Conservation (phyloP, 2,797 vertebrate species). For the Phrynocephalus guinanensis region DNA sequence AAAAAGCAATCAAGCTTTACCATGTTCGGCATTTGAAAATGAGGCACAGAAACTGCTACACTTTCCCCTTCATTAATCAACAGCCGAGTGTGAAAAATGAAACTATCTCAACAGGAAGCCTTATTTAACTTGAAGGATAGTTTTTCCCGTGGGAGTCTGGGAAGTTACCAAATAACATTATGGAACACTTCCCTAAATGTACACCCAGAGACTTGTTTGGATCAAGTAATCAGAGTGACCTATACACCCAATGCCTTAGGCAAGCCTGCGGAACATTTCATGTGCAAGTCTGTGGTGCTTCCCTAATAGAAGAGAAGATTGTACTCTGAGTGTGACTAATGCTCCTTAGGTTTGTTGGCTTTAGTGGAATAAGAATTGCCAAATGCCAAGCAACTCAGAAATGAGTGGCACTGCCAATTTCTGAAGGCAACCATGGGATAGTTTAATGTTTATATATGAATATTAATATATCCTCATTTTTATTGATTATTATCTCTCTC, state of each 20-base stretch:
- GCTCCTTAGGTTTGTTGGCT: constrained; percentile 25
- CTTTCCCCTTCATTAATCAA: constrained; percentile 42
- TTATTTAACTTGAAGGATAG: neutral
- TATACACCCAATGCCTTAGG: constrained; percentile 42
- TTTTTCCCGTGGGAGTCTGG: constrained; percentile 16
- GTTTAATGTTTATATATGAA: constrained; percentile 26
- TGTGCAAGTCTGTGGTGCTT: constrained; percentile 43
- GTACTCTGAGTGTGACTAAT: constrained; percentile 57
- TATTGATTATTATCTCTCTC: constrained; percentile 32
- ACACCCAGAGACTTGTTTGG: neutral
- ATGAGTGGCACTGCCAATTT: constrained; percentile 49
- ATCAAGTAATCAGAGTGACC: constrained; percentile 44
- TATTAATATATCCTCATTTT: constrained; percentile 48
- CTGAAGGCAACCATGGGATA: constrained; percentile 36
- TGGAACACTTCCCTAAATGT: constrained; percentile 31
- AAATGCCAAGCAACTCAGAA: constrained; percentile 54
- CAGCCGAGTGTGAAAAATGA: constrained; percentile 30
- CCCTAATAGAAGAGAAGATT: constrained; percentile 55
- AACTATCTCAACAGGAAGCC: constrained; percentile 14
- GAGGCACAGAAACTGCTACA: constrained; percentile 34
- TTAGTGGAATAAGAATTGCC: constrained; percentile 42
- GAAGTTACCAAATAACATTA: constrained; percentile 8
- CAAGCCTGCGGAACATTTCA: constrained; percentile 48
- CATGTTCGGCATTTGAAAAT: constrained; percentile 31
- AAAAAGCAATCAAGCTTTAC: constrained; percentile 27